phyloP scores from a whole-genome alignment of 2,888 invertebrate species.

The Buathra laborator region DNA sequence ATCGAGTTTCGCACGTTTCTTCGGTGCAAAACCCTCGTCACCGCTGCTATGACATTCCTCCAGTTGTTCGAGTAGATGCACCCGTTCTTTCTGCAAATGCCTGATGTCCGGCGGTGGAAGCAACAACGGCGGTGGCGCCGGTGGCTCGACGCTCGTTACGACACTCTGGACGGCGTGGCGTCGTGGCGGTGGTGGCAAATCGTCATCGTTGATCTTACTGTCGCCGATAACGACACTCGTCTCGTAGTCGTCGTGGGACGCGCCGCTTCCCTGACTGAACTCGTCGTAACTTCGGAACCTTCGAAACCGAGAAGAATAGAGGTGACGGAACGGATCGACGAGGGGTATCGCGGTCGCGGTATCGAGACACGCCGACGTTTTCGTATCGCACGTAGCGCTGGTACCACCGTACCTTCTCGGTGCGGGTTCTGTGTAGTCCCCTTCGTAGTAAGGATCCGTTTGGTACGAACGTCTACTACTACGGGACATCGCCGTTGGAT shows the following conservation, averaged over 20 bases:
- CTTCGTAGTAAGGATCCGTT: slow-evolving; percentile 83
- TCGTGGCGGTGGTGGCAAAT: slow-evolving; percentile 85
- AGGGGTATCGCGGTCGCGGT: slow-evolving; percentile 49
- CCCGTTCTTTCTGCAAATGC: slow-evolving; percentile 90
- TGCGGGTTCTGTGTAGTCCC: slow-evolving; percentile 81
- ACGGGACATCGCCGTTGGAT: slow-evolving; percentile 87
- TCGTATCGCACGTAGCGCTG: slow-evolving; percentile 58
- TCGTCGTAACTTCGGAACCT: slow-evolving; percentile 90
- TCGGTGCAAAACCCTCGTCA: slow-evolving; percentile 89
- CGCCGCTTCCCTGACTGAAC: slow-evolving; percentile 90
- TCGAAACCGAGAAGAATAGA: slow-evolving; percentile 74
- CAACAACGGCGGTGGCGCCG: slow-evolving; percentile 81
- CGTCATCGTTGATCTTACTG: slow-evolving; percentile 83
- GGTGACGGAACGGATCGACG: slow-evolving; percentile 59
- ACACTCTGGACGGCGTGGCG: slow-evolving; percentile 86
- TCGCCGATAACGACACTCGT: slow-evolving; percentile 78
- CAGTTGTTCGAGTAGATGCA: slow-evolving; percentile 89
- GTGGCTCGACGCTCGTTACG: slow-evolving; percentile 86
- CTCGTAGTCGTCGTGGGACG: slow-evolving; percentile 88
- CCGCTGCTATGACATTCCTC: slow-evolving; percentile 91
- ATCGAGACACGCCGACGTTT: slow-evolving; percentile 41
- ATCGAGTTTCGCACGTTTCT: slow-evolving; percentile 89
- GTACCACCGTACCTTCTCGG: slow-evolving; percentile 70
- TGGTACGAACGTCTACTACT: slow-evolving; percentile 83
- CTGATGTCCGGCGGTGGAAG: slow-evolving; percentile 88